A percentile compares a stretch with the other conserved stretches of the same genome.
These are phyloP conservation scores for Henricia sp. DNA, from an alignment of 53 echinoderm and acorn worm genomes.

Conservation along the genomic window DNA sequence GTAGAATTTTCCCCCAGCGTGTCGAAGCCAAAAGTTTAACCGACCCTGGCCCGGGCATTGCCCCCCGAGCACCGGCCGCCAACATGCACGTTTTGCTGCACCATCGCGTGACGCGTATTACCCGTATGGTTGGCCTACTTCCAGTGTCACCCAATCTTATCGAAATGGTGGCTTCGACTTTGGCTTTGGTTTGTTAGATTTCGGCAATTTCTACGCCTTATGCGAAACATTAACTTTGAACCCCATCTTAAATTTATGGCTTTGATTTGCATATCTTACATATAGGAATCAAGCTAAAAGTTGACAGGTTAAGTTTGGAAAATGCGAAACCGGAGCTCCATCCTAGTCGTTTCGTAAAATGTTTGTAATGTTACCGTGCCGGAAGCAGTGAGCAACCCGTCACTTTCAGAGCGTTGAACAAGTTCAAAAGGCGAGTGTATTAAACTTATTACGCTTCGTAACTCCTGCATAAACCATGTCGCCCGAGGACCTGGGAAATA, in stretches of 20 bases:
- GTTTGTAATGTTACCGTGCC: background rate
- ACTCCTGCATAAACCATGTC: background rate
- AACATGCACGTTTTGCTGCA: background rate
- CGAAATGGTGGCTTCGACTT: background rate
- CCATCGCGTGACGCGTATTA: constrained; percentile 59
- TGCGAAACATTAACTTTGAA: too few relatives aligned
- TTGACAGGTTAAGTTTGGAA: too few relatives aligned
- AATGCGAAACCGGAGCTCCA: too few relatives aligned
- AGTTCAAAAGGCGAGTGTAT: constrained; percentile 40
- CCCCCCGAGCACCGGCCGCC: constrained; percentile 22
- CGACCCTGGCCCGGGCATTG: constrained; percentile 61
- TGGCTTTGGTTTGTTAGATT: too few relatives aligned
- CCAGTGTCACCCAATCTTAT: background rate
- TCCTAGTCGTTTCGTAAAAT: too few relatives aligned
- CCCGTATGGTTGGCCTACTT: constrained; percentile 55
- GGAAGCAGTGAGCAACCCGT: background rate
- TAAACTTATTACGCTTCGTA: constrained; percentile 28
- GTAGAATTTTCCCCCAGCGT: background rate
- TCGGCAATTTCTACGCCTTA: too few relatives aligned
- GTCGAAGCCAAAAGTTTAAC: constrained; percentile 17
- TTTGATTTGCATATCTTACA: too few relatives aligned
- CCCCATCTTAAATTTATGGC: too few relatives aligned
- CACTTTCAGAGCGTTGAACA: constrained; percentile 40
- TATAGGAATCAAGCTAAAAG: too few relatives aligned
- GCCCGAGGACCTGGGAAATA: constrained; percentile 5